Conservation (phyloP, 2,113 vertebrate species). For the Prunella himalayana region DNA sequence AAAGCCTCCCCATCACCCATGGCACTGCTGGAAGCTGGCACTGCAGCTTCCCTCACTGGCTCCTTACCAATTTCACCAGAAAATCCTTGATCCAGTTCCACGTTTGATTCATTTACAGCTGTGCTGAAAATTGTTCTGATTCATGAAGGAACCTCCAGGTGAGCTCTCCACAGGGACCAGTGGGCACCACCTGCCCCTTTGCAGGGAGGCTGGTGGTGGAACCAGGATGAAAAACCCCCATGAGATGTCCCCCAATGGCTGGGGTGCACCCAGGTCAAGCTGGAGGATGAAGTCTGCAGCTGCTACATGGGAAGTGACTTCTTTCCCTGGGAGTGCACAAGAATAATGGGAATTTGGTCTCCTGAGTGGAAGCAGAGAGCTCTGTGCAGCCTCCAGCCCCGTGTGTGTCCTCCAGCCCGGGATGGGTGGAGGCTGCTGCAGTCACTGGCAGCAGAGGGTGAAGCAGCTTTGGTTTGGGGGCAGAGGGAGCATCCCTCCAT, state of each 20-base stretch:
- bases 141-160: accelerated
- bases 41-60: neutral
- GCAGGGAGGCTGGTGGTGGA: neutral
- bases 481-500: neutral
- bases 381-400: neutral
- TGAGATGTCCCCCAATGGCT: accelerated
- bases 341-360: neutral
- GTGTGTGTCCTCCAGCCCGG: neutral
- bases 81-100: neutral
- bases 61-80: accelerated
- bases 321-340: neutral
- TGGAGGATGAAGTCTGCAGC: neutral
- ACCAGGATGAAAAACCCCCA: neutral
- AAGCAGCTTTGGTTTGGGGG: neutral
- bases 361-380: neutral
- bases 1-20: accelerated
- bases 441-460: neutral
- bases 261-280: accelerated
- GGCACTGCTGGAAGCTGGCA: neutral
- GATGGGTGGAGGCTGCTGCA: neutral
- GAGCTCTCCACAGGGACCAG: neutral
- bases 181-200: neutral
- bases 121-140: neutral
- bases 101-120: accelerated
- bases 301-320: neutral